phyloP scores from a whole-genome alignment of 2,888 invertebrate species.

The Macrosoma leucophasiata region DNA sequence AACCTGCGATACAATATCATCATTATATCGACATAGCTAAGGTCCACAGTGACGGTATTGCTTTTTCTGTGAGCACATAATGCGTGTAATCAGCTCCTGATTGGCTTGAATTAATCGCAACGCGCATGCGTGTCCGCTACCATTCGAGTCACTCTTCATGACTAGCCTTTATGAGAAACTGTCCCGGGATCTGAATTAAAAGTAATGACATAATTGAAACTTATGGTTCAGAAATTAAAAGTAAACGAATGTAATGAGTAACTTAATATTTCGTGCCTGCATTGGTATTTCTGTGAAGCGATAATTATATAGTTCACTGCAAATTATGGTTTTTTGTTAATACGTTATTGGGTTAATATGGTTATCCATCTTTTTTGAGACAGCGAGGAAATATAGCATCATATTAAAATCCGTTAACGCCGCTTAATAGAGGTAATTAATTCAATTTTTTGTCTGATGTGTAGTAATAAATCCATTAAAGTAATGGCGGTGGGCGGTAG shows the following conservation, averaged over 20 bases:
- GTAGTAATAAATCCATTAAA: slow-evolving; percentile 62
- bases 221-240: slow-evolving; percentile 40
- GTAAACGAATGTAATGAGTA: no score
- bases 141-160: slow-evolving; percentile 48
- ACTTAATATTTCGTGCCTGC: no score
- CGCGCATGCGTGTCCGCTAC: slow-evolving; percentile 69
- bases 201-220: slow-evolving; percentile 69
- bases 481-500: slow-evolving; percentile 50
- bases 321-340: slow-evolving; percentile 4
- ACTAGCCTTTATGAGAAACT: slow-evolving; percentile 59
- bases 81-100: slow-evolving; percentile 72
- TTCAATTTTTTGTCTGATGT: slow-evolving; percentile 47
- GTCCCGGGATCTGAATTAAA: slow-evolving; percentile 59
- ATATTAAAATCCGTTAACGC: slow-evolving; percentile 29
- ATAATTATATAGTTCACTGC: neutral
- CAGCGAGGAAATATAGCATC: slow-evolving; percentile 24
- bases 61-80: slow-evolving; percentile 52
- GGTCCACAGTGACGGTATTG: slow-evolving; percentile 27
- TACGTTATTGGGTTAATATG: slow-evolving; percentile 18
- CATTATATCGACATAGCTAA: slow-evolving; percentile 33
- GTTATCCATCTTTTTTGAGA: slow-evolving; percentile 24
- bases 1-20: slow-evolving; percentile 24
- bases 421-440: slow-evolving; percentile 45
- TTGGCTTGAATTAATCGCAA: slow-evolving; percentile 73
- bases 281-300: neutral